phyloP scores from a whole-genome alignment of 2,113 vertebrate species.

The Epinephelus moara region DNA sequence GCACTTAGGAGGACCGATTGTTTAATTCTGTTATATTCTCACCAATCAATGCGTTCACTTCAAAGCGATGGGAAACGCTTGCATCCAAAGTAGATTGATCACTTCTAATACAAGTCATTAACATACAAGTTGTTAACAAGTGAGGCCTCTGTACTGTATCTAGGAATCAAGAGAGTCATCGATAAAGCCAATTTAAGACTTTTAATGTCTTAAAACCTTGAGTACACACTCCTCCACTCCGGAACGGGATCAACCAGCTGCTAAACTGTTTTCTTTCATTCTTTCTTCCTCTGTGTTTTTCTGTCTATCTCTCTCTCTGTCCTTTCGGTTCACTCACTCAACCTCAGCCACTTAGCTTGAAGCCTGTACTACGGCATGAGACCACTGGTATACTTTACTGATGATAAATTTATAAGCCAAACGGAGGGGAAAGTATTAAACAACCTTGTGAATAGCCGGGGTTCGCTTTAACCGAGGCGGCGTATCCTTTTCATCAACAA shows the following conservation, averaged over 20 bases:
- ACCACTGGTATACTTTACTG: constrained; percentile 78
- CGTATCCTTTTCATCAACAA: constrained; percentile 87
- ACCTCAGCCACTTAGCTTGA: constrained; percentile 74
- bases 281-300: constrained; percentile 21
- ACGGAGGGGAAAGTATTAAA: constrained; percentile 82
- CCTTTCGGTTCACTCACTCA: constrained; percentile 44
- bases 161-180: constrained; percentile 79
- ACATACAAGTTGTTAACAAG: constrained; percentile 87
- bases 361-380: constrained; percentile 75
- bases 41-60: constrained; percentile 81
- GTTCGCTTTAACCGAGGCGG: constrained; percentile 74
- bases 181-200: constrained; percentile 78
- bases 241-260: constrained; percentile 57
- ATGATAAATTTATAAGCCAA: constrained; percentile 87
- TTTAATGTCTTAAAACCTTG: constrained; percentile 78
- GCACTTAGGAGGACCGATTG: constrained; percentile 65
- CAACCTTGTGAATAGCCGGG: constrained; percentile 80
- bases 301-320: constrained; percentile 5
- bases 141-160: constrained; percentile 80
- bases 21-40: constrained; percentile 83
- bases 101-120: constrained; percentile 85
- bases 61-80: constrained; percentile 81
- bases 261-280: constrained; percentile 47
- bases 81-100: constrained; percentile 82
- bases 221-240: constrained; percentile 59